Base-by-base conservation (phyloP, 2,797 vertebrate genomes). In the Urosaurus nigricauda region DNA sequence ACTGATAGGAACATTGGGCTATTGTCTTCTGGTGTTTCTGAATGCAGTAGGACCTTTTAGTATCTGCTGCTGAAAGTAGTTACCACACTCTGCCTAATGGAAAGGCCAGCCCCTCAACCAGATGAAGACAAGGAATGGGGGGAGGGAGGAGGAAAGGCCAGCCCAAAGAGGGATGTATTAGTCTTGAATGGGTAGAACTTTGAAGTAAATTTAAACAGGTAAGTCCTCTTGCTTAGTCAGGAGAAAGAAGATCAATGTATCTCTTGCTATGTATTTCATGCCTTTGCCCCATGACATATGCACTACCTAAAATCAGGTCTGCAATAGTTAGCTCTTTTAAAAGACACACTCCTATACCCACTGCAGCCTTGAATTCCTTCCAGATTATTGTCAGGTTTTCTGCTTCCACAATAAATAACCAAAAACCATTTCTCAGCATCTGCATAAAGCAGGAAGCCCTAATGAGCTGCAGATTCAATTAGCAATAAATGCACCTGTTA, bases 401-500 rank as follows among this genome's bases (percentile, higher is more conserved):
- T 77, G 75, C 19, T 13, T 71, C 40, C 60, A 17, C 37, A 63
- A 78, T 85, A 87, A 84, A 85, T 85, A 87, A 71, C 58, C 7
- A 81, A 4, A 78, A 68, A 51, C 37, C 24, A 78, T 89, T 84
- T 87, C 21, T 70, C 47, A 71, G n/a, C 78, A 60, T 91, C 79
- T 87, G 82, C 81, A 85, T 87, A 81, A 35, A n/a, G 21, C 40
- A 68, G 14, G 85, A 60, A 51, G 5, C 56, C 56, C 68, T 84
- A 81, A 81, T 87, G 88, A 87, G 88, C 78, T 81, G 47, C 51
- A 68, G 82, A 75, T 77, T 84, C 82, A 82, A 85, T 87, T 89
- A 85, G 90, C 70, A 87, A 85, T 70, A 84, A 91, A 89, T 81
- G 85, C 40, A 89, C 60, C 60, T 82, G 85, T 83, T 84, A 84